These are phyloP conservation scores for Turritopsis dohrnii DNA, from an alignment of 30 jellyfish, hydroid and myxozoan genomes.

Conservation along the genomic window DNA sequence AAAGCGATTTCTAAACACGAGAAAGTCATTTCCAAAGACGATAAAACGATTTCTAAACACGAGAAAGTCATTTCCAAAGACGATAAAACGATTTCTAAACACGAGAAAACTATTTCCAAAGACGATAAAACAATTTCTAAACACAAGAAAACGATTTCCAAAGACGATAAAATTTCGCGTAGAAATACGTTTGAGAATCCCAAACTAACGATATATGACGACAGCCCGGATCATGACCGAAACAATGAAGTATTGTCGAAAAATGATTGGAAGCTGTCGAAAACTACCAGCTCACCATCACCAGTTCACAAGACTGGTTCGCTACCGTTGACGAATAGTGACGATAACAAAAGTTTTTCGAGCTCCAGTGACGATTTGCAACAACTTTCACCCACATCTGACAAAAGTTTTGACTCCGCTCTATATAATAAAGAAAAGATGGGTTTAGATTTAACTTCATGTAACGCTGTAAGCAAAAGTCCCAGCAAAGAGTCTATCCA, in stretches of 20 bases:
- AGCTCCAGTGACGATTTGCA: slow-evolving; percentile 19
- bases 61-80: too few species aligned
- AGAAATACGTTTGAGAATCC: background rate
- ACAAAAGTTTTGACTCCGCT: background rate
- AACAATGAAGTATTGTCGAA: background rate
- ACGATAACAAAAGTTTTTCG: slow-evolving; percentile 30
- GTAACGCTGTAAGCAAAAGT: background rate
- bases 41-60: too few species aligned
- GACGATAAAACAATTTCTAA: too few species aligned
- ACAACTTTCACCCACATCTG: background rate
- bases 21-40: background rate
- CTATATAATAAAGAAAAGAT: background rate
- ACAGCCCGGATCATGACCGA: background rate
- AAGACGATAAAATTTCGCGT: background rate
- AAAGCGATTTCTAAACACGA: too few species aligned
- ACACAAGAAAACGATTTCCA: background rate
- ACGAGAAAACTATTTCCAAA: background rate
- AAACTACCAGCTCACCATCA: background rate
- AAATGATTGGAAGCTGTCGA: background rate
- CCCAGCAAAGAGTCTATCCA: background rate
- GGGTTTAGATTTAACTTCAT: too few species aligned
- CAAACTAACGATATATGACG: background rate
- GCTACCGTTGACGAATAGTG: slow-evolving; percentile 1
- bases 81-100: background rate
- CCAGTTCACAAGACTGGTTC: background rate